Evolutionary conservation across 2,113 vertebrate genomes (phyloP).

Genomic region (Coreoperca whiteheadi): DNA sequence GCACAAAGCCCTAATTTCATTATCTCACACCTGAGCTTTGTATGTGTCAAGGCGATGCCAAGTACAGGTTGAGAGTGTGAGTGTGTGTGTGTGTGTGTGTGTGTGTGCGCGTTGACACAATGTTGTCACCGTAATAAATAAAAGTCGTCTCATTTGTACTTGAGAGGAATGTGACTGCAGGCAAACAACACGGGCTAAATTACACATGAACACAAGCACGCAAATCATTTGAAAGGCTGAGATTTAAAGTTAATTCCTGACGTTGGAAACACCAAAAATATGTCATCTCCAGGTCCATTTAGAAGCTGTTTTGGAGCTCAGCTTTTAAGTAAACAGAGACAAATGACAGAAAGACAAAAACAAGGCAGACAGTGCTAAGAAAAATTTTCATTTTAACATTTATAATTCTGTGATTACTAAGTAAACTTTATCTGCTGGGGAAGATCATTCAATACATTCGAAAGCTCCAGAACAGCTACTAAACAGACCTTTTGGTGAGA

Average conservation of each 20-base stretch:
- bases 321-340: background rate
- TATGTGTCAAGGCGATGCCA: slow-evolving; percentile 46
- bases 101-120: background rate
- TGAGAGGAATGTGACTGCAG: slow-evolving; percentile 14
- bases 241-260: background rate
- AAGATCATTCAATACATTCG: no score
- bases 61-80: slow-evolving; percentile 2
- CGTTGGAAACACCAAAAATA: background rate
- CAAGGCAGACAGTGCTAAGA: background rate
- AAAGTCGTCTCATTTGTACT: slow-evolving; percentile 32
- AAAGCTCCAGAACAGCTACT: no score
- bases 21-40: slow-evolving; percentile 52
- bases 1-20: slow-evolving; percentile 34
- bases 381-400: background rate
- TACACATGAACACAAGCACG: background rate
- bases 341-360: no score
- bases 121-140: slow-evolving; percentile 49
- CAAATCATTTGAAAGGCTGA: background rate
- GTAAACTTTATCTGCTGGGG: background rate
- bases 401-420: background rate
- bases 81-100: background rate
- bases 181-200: background rate
- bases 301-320: background rate
- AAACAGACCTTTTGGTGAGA: no score
- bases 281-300: background rate